Evolutionary conservation across 2,797 vertebrate genomes (phyloP).

Genomic region (Micromesistius poutassou): DNA sequence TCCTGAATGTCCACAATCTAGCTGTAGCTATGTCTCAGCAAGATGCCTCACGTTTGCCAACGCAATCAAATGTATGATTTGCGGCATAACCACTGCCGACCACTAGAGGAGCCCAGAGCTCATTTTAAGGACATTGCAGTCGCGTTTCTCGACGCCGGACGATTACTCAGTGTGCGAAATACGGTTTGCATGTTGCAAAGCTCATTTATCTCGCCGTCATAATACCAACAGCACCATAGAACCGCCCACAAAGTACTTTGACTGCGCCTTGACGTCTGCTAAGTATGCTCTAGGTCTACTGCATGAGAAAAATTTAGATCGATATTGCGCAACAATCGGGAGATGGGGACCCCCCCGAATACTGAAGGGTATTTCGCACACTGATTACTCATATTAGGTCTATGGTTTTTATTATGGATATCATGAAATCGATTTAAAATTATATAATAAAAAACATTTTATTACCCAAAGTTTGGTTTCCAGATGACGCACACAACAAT

Average conservation of each 20-base stretch:
- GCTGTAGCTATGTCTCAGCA: not conserved
- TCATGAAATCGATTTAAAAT: not conserved
- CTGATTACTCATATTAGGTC: too few species aligned
- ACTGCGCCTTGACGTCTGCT: too few species aligned
- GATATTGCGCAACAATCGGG: too few species aligned
- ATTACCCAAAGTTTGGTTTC: not conserved
- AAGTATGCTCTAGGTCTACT: too few species aligned
- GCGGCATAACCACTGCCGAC: not conserved
- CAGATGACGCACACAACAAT: not conserved
- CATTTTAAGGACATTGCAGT: not conserved
- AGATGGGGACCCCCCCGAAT: too few species aligned
- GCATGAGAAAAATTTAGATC: too few species aligned
- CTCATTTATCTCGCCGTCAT: too few species aligned
- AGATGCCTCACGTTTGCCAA: not conserved
- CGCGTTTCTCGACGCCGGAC: not conserved
- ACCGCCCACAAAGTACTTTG: too few species aligned
- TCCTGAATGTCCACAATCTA: not conserved
- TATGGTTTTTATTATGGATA: not conserved
- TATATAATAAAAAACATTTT: not conserved
- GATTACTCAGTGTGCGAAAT: too few species aligned
- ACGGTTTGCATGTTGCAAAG: too few species aligned
- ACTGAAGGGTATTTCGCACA: too few species aligned
- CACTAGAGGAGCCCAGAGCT: conserved; percentile 1
- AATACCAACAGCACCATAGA: too few species aligned
- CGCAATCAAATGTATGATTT: not conserved